Evolutionary conservation across 2,113 vertebrate species (phyloP), one percentile per base, ranked within the genome.

Genomic region (Rhinogobius similis): DNA sequence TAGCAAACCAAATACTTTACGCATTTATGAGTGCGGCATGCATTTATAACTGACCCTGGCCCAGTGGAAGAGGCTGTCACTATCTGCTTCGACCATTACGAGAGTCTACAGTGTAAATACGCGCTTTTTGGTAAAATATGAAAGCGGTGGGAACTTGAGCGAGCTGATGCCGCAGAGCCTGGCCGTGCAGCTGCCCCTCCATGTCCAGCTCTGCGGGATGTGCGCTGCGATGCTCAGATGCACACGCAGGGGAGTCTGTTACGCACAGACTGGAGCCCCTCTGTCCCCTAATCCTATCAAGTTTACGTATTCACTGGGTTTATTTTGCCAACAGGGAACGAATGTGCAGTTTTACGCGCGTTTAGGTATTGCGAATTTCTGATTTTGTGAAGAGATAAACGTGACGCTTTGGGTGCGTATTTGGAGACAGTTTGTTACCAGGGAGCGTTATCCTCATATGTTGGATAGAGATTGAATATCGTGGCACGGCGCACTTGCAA

Each of bases 241-340:
- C 87, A 38, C 90, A 27, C 90, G 10, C 77, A 63, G 76, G 82
- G 83, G 86, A 65, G 86, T 82, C 90, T 64, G 69, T 70, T 81
- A 67, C 78, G 64, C 77, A 72, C 70, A 75, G 66, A 43, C 70
- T 36, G 39, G 68, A 71, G 24, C 83, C 69, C 26, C 75, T 73
- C 75, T 73, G 68, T 3, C 46, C 41, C 12, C 24, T 78, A 84
- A 86, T 82, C 82, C 69, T 5, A 58, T 72, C 77, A 86, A 76
- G 71, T 88, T 75, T 84, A 79, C 73, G 65, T 74, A 77, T 84
- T 86, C 72, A 10, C 21, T 68, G 4, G 70, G 24, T 72, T 73
- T 46, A 70, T 73, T 66, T 26, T 18, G 32, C 65, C 27, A 64
- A n/a, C 18, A 39, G 55, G 38, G 18, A 58, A 48, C 3, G 10